Base-by-base conservation (phyloP, 2,888 invertebrate genomes). In the Campaea margaritaria region DNA sequence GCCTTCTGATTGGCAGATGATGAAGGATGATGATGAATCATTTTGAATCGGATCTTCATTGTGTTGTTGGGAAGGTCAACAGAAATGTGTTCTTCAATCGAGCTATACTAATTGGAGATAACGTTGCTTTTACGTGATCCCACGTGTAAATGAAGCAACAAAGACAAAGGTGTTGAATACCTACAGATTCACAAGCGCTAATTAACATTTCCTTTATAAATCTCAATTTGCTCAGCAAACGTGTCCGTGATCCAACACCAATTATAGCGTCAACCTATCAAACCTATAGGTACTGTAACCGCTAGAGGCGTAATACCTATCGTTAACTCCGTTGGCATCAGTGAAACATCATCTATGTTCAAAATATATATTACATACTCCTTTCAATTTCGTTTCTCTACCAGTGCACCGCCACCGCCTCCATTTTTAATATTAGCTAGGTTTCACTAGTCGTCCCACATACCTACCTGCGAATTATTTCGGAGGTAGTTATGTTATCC, bases 141-240 rank as follows among this genome's bases (percentile, higher is more conserved):
- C 46, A 34, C 16, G 42, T 9, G 31, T 21, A 42, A 47, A 54
- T 41, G 27, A n/a, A 28, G 12, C 16, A 34, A 42, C 34, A 21
- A 31, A 34, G 27, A 12, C 16, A 31, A 13, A 8, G 12, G 46
- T 34, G 34, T 46, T 27, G 27, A 28, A 49, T 28, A 2, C 41
- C 34, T 34, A 28, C 9, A 12, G 49, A 48, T 38, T 47, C 45
- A 39, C 39, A 15, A 49, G 28, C 15, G 15, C 2, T 38, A 55
- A 48, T 52, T 36, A 38, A 3, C 27, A n/a, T 14, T 34, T 11
- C 16, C 45, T 51, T 31, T 36, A 49, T 34, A 48, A 59, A 59
- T 49, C 34, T 21, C 14, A 61, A 42, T 58, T 62, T 56, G 42
- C 56, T 58, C 50, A 50, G 58, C 1, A 31, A 31, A 31, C 51